These are phyloP conservation scores for Squalus acanthias DNA, from an alignment of 2,797 vertebrate genomes.

Conservation along the genomic window DNA sequence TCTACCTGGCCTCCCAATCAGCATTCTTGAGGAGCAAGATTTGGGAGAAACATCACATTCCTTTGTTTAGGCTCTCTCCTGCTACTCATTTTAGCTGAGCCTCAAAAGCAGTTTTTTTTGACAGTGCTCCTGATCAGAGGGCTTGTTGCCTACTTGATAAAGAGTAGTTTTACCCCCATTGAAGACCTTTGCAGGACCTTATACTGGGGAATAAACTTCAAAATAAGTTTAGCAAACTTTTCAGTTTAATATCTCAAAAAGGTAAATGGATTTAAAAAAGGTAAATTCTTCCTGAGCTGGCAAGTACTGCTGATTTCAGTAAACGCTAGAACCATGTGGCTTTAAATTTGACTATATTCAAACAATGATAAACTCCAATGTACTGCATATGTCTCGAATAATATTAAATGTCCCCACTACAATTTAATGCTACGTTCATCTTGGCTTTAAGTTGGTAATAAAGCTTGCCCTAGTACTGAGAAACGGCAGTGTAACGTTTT, in stretches of 20 bases:
- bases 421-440: not conserved
- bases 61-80: not conserved
- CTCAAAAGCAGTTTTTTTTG: not conserved
- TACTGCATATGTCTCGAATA: not conserved
- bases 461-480: not conserved
- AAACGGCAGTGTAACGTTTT: not conserved
- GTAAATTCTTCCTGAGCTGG: not conserved
- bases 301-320: not conserved
- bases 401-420: not conserved
- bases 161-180: not conserved
- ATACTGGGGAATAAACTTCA: not conserved
- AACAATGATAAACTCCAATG: not conserved
- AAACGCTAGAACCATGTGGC: not conserved
- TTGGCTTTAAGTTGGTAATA: not conserved
- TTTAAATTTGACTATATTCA: slow-evolving; percentile 18
- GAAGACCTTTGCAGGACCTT: not conserved
- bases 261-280: not conserved
- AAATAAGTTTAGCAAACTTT: not conserved
- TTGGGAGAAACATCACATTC: too few species aligned
- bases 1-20: not conserved
- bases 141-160: not conserved
- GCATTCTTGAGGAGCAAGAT: not conserved
- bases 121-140: not conserved
- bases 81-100: not conserved
- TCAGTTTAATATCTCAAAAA: not conserved